Base-by-base conservation (phyloP, 2,888 invertebrate species). In the Agrotis segetum region DNA sequence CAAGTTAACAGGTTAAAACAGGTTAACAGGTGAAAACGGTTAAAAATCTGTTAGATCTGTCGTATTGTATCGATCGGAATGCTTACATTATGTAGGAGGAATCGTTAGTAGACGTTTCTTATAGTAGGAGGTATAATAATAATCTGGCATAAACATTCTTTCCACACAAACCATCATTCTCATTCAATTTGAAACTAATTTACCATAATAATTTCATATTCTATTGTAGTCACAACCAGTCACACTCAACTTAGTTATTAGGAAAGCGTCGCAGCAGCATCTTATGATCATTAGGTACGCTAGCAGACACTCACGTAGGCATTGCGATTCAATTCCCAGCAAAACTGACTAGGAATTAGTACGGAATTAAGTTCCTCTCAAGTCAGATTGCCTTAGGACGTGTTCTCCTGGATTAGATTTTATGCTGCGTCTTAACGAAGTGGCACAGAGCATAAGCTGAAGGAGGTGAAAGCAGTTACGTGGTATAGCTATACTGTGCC, bases 281-380 rank as follows among this genome's bases (percentile, higher is more conserved):
- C 53, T 60, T 24, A 68, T 69, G 71, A 82, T 79, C 67, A 73
- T 73, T 64, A 61, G n/a, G 40, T 44, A 61, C 65, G 52, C 44
- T 21, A 49, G 63, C 52, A 73, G 49, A 44, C 29, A 19, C 71
- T 67, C 77, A 85, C 81, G 83, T 81, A 77, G 83, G 75, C 77
- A 82, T 84, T 85, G 60, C 70, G 72, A 90, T 91, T 90, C 85
- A 89, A 90, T 92, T 88, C 83, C 83, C 78, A 79, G 81, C 87
- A 87, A 85, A 88, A 87, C 87, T 87, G 85, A 88, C 82, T 89
- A 81, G 77, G 85, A 92, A 92, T 92, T 93, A 91, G 88, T 88
- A 77, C 62, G 86, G 88, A 88, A 92, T 93, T 91, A 92, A 91
- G 91, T 92, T 92, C 80, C 87, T 86, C 85, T 85, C 87, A 79